Evolutionary conservation across 2,113 vertebrate genomes (phyloP), one percentile per base, ranked within the genome.

Genomic region (Microcebus ravelobensis): DNA sequence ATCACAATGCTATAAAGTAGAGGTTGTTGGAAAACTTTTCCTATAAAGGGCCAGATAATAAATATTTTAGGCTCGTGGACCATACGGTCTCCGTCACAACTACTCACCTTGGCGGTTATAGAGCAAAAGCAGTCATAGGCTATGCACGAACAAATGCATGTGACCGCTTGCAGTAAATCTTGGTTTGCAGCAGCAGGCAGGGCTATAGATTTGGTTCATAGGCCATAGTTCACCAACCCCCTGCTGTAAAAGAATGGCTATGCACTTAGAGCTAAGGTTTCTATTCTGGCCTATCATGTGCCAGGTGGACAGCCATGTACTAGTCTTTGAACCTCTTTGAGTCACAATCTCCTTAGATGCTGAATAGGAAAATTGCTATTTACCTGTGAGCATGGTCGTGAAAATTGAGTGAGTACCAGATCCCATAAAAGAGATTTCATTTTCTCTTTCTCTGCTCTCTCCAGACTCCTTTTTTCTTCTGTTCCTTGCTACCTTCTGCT

Each of bases 361-460:
- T 50, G 59, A 77, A 11, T 34, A 39, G 10, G 23, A n/a, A 90
- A 82, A 14, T 25, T 12, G 4, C 4, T 25, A 5, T 21, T 80
- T 23, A 14, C 8, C 13, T 34, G 2, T n/a, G 11, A 45, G 1
- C 1, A 1, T 29, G 42, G 11, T 36, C 2, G 12, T 1, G 11
- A 55, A 31, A 20, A 34, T 0, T 2, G 2, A 76, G 48, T 25
- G 31, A 68, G 6, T 31, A 0, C 14, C 65, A 50, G 42, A 23
- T 65, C 65, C 90, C 25, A 2, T 17, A 20, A 10, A 20, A 87
- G 18, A 42, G 39, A 42, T 68, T 34, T 36, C 11, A 2, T 34
- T 4, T 4, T n/a, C 12, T 65, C 67, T 10, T 36, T 39, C 4
- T 76, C 34, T 57, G 21, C 42, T 4, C 4, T 87, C 45, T 79